Evolutionary conservation across 2,797 vertebrate genomes (phyloP).

Genomic region (Paguma larvata): DNA sequence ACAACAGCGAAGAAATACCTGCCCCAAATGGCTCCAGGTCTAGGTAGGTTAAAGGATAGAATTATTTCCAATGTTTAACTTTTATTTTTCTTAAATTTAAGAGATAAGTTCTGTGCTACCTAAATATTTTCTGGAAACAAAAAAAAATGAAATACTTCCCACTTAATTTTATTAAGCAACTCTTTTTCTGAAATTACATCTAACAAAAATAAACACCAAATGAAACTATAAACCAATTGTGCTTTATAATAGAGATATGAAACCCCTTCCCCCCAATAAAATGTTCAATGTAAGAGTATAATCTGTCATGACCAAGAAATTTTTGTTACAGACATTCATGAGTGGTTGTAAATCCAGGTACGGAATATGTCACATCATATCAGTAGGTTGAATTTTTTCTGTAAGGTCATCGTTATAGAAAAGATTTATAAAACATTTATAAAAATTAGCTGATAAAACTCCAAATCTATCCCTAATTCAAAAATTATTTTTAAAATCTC

Average conservation of each 20-base stretch:
- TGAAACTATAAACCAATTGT: background rate
- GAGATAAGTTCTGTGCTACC: background rate
- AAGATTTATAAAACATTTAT: conserved; percentile 14
- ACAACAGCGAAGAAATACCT: background rate
- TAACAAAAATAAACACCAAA: conserved; percentile 7
- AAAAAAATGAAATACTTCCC: background rate
- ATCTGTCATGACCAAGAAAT: background rate
- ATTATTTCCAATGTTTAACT: background rate
- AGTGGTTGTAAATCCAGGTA: background rate
- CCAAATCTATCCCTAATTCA: background rate
- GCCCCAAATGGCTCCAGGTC: background rate
- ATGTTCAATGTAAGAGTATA: background rate
- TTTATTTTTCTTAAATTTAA: background rate
- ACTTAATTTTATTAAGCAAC: background rate
- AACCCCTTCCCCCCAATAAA: background rate
- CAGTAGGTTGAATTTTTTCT: background rate
- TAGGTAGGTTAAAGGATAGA: background rate
- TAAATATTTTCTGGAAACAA: background rate
- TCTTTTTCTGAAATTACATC: background rate
- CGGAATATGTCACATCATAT: background rate
- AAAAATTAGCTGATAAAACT: background rate
- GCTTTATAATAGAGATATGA: background rate
- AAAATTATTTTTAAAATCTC: background rate
- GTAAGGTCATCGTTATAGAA: background rate
- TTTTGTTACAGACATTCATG: background rate